Evolutionary conservation across 2,797 vertebrate genomes (phyloP).

Genomic region (Crax fasciolata): DNA sequence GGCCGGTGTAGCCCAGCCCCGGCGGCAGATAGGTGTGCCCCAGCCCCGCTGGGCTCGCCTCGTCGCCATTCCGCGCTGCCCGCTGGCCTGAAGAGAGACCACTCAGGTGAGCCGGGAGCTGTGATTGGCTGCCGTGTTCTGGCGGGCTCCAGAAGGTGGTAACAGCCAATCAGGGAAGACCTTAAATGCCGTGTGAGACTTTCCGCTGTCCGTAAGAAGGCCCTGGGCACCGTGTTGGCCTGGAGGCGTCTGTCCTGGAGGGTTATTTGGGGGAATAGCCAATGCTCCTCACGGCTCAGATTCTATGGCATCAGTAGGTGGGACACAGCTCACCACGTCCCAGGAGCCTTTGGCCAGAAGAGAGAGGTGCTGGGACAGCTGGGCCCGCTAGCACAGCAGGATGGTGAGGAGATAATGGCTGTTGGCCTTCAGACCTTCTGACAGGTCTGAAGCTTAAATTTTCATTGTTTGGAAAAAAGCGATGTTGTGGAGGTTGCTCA

Average conservation of each 20-base stretch:
- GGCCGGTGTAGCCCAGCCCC: no score
- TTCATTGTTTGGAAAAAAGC: background rate
- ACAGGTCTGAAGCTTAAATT: background rate
- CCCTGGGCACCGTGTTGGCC: rapidly evolving
- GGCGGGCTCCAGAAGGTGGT: background rate
- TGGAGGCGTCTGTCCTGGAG: rapidly evolving
- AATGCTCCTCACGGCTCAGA: rapidly evolving
- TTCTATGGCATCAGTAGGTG: rapidly evolving
- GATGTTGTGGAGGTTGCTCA: background rate
- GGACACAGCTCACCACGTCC: rapidly evolving
- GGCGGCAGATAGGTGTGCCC: no score
- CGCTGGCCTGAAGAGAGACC: rapidly evolving
- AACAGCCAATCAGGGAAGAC: background rate
- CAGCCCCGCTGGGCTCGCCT: no score
- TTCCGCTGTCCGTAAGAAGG: rapidly evolving
- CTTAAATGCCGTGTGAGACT: rapidly evolving
- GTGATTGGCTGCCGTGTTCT: background rate
- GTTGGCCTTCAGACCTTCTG: background rate
- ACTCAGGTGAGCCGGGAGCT: rapidly evolving
- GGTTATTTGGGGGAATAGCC: rapidly evolving
- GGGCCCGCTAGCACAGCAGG: rapidly evolving
- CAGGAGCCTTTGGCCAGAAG: background rate
- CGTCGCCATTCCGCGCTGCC: rapidly evolving
- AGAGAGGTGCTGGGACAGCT: rapidly evolving
- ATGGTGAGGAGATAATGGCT: background rate